phyloP scores from a whole-genome alignment of 2,113 vertebrate genomes.

The Myxocyprinus asiaticus region DNA sequence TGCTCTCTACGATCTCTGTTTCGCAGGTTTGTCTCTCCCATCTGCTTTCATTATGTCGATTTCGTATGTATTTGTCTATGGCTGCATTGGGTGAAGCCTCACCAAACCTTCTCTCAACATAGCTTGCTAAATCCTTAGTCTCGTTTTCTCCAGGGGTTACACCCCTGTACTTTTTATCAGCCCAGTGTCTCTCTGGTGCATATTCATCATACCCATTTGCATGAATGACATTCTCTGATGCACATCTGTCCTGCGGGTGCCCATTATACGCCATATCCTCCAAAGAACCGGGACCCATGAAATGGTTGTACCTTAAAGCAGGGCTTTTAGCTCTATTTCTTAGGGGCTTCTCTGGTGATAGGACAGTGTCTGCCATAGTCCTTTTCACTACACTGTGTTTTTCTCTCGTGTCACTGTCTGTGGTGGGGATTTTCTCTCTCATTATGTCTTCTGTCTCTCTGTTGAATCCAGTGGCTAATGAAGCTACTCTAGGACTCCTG shows the following conservation, averaged over 20 bases:
- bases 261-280: conserved; percentile 45
- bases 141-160: conserved; percentile 47
- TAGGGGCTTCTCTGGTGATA: conserved; percentile 57
- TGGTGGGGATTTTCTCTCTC: conserved; percentile 31
- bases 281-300: not conserved
- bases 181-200: conserved; percentile 40
- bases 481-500: conserved; percentile 59
- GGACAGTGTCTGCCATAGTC: conserved; percentile 52
- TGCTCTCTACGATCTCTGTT: conserved; percentile 21
- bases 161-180: conserved; percentile 6
- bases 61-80: conserved; percentile 41
- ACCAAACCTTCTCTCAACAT: conserved; percentile 33
- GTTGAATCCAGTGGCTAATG: conserved; percentile 64
- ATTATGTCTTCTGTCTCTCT: conserved; percentile 47
- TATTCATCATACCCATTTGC: conserved; percentile 69
- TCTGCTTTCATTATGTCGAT: conserved; percentile 39
- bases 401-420: conserved; percentile 36
- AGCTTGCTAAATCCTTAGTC: conserved; percentile 33
- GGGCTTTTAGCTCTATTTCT: conserved; percentile 48
- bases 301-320: conserved; percentile 37
- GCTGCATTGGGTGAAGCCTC: conserved; percentile 44
- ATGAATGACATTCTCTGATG: conserved; percentile 51
- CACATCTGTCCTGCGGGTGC: conserved; percentile 42
- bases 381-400: conserved; percentile 40
- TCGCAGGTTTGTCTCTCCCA: conserved; percentile 28